Evolutionary conservation across 2,888 invertebrate genomes (phyloP).

Genomic region (Lumbricus terrestris): DNA sequence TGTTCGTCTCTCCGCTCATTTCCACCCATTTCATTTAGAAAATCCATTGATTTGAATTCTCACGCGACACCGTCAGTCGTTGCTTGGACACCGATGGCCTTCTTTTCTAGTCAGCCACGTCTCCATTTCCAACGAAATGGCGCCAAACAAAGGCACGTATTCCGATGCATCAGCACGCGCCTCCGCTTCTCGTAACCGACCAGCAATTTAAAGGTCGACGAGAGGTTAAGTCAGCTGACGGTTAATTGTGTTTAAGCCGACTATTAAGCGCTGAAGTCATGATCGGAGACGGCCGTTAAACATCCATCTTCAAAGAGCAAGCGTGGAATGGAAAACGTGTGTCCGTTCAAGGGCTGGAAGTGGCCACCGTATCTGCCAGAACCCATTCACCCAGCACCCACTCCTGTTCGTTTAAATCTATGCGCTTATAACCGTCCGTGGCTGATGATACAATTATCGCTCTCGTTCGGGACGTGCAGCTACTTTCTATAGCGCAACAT

Average conservation of each 20-base stretch:
- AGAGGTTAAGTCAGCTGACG: not conserved
- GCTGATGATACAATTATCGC: not conserved
- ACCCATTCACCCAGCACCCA: too few species aligned
- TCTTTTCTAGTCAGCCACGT: not conserved
- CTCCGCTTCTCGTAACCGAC: not conserved
- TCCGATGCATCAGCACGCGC: not conserved
- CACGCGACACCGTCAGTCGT: not conserved
- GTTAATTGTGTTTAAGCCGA: not conserved
- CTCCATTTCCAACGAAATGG: not conserved
- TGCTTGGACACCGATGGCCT: not conserved
- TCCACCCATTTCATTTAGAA: not conserved
- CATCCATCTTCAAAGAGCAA: not conserved
- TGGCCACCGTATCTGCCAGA: too few species aligned
- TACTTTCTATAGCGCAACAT: not conserved
- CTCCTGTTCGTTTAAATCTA: too few species aligned
- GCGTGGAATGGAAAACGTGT: not conserved
- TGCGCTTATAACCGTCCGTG: not conserved
- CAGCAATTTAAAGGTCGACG: not conserved
- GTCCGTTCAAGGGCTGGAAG: not conserved
- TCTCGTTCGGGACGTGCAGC: not conserved
- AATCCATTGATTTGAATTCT: not conserved
- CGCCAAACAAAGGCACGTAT: not conserved
- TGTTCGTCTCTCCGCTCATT: not conserved
- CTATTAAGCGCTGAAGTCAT: not conserved
- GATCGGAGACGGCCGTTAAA: not conserved